A percentile compares a stretch with the other conserved stretches of the same genome.
Evolutionary conservation across 2,888 invertebrate species (phyloP).

Genomic region (Chaetoderma sp.): DNA sequence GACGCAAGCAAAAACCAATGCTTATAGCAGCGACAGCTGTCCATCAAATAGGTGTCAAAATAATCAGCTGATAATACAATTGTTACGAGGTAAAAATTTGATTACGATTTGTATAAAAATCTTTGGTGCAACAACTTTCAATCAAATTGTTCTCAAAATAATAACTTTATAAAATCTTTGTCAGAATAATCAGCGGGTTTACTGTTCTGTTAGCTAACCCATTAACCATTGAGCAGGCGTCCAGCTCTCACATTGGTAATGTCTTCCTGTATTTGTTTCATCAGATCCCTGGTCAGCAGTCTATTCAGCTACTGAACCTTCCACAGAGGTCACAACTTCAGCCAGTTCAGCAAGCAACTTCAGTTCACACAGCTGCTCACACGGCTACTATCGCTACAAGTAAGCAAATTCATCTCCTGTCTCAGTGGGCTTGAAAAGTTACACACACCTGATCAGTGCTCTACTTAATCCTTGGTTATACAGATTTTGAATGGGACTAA

Average conservation of each 20-base stretch:
- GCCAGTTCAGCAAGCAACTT: slow-evolving; percentile 5
- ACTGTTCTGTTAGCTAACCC: too few relatives aligned
- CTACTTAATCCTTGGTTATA: background rate
- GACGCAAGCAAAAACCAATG: too few relatives aligned
- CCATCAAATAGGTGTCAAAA: too few relatives aligned
- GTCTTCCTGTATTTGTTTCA: background rate
- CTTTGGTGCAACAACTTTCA: background rate
- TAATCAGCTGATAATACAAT: too few relatives aligned
- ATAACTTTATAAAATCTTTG: background rate
- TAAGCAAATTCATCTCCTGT: slow-evolving; percentile 37
- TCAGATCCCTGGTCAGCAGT: slow-evolving; percentile 52
- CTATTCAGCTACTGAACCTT: slow-evolving; percentile 52
- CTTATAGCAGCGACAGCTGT: too few relatives aligned
- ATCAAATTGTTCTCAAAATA: background rate
- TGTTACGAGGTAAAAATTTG: too few relatives aligned
- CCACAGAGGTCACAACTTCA: background rate
- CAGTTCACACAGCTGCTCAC: slow-evolving; percentile 27
- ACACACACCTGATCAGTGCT: slow-evolving; percentile 48
- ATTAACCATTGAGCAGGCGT: too few relatives aligned
- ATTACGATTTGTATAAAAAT: too few relatives aligned
- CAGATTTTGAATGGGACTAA: background rate
- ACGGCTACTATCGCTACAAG: slow-evolving; percentile 41
- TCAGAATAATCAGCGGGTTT: too few relatives aligned
- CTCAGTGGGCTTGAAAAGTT: slow-evolving; percentile 44
- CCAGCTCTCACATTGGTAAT: background rate